Base-by-base conservation (phyloP, 2,113 vertebrate species). In the Scomber scombrus region DNA sequence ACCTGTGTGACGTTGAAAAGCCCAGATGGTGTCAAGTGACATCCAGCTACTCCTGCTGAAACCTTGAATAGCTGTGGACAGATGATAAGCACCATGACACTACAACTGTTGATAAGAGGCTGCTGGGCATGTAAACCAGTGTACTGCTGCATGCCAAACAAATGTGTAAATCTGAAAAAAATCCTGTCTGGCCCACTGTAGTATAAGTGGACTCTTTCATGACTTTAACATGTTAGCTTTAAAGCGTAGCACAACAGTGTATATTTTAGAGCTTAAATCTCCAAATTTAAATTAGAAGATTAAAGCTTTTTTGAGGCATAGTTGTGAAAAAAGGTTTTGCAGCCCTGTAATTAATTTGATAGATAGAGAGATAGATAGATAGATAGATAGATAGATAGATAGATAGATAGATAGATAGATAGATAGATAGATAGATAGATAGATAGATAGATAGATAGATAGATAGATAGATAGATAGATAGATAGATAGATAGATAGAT, bases 41-140 rank as follows among this genome's bases (percentile, higher is more conserved):
- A 73, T 77, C 66, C 78, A 73, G 64, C 61, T 74, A 56, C 62
- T 70, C 58, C 56, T 57, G 75, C 68, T 75, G 66, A 80, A 81
- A 77, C 81, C 71, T 62, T 66, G 58, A 90, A 65, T 84, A 80
- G 79, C 52, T 72, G 57, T 60, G 78, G 89, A 88, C 45, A 67
- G 56, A 81, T 61, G 70, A 88, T 85, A 86, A 85, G 77, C 74
- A 78, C 74, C 78, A 69, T 57, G 71, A 81, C 43, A 29, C 78
- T 64, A 82, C 69, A 82, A 16, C 65, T 49, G 70, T 13, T 77
- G 78, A 89, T 83, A 82, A 87, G 64, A 85, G 40, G 65, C 78
- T 1, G n/a, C 67, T 55, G 63, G 80, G 50, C 65, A 73, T 78
- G 21, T 51, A 47, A 68, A 46, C 46, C 49, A 68, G 80, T 80